Evolutionary conservation across 1,140 invertebrate genomes (phyloP).

Genomic region (Uloborus diversus): DNA sequence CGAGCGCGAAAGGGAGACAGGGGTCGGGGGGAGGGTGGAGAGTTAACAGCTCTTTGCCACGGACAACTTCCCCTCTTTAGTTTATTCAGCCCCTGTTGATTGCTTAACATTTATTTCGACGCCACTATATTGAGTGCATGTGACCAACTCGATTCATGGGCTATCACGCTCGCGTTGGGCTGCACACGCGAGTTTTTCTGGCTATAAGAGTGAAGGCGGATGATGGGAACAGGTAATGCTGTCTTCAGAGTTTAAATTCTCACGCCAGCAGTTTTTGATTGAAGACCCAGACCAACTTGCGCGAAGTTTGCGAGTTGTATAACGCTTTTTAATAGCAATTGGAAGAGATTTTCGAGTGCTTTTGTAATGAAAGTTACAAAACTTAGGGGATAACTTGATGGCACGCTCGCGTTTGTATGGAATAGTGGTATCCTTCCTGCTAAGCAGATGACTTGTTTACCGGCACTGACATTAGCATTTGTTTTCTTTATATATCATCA

Average conservation of each 20-base stretch:
- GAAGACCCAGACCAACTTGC: no score
- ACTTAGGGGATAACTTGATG: no score
- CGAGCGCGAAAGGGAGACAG: not conserved
- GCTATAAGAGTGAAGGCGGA: slow-evolving; percentile 3
- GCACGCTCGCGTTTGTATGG: no score
- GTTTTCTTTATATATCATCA: no score
- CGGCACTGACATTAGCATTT: no score
- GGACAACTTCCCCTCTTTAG: not conserved
- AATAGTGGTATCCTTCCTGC: no score
- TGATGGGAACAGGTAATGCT: not conserved
- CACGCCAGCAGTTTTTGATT: not conserved
- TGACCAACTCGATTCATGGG: slow-evolving; percentile 30
- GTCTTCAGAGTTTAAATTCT: not conserved
- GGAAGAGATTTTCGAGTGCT: no score
- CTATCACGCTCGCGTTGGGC: not conserved
- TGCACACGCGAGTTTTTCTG: slow-evolving; percentile 12
- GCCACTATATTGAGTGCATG: slow-evolving; percentile 7
- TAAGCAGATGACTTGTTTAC: no score
- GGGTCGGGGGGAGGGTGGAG: not conserved
- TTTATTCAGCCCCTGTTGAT: slow-evolving; percentile 8
- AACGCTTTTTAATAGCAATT: no score
- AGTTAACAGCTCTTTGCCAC: no score
- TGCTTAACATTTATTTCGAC: slow-evolving; percentile 2
- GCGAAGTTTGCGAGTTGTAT: no score
- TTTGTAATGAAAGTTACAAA: no score